These are phyloP conservation scores for Zygaena filipendulae DNA, from an alignment of 2,888 invertebrate species.

Conservation along the genomic window DNA sequence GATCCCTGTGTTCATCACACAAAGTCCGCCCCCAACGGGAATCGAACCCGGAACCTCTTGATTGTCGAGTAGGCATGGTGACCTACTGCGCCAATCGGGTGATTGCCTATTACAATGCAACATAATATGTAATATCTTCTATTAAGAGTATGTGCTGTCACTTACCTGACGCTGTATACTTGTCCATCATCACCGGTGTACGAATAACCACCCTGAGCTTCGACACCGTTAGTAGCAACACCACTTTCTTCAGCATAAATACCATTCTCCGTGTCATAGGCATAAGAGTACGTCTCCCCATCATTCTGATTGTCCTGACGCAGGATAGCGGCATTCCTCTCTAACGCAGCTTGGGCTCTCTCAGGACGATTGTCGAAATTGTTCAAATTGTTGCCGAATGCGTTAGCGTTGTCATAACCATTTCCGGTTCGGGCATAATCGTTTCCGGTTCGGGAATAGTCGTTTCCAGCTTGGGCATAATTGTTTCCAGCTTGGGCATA, in stretches of 20 bases:
- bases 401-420: slow-evolving; percentile 20
- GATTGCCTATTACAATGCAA: no score
- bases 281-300: slow-evolving; percentile 46
- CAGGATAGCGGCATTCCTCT: slow-evolving; percentile 49
- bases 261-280: slow-evolving; percentile 55
- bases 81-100: no score
- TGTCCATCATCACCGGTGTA: slow-evolving; percentile 58
- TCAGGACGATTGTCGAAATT: slow-evolving; percentile 27
- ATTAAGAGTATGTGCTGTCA: no score
- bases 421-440: slow-evolving; percentile 14
- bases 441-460: slow-evolving; percentile 8
- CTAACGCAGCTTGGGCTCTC: slow-evolving; percentile 41
- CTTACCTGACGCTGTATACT: slow-evolving; percentile 47
- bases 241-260: slow-evolving; percentile 51
- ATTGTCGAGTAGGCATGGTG: no score
- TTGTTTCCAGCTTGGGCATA: slow-evolving; percentile 19
- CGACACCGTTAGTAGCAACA: slow-evolving; percentile 49
- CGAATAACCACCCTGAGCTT: slow-evolving; percentile 48
- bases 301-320: slow-evolving; percentile 45
- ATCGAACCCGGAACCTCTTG: no score
- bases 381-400: slow-evolving; percentile 8
- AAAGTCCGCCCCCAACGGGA: no score
- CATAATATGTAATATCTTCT: no score
- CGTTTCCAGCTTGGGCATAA: slow-evolving; percentile 16
- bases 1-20: no score